phyloP scores from a whole-genome alignment of 1,140 invertebrate genomes.

The Solen grandis region DNA sequence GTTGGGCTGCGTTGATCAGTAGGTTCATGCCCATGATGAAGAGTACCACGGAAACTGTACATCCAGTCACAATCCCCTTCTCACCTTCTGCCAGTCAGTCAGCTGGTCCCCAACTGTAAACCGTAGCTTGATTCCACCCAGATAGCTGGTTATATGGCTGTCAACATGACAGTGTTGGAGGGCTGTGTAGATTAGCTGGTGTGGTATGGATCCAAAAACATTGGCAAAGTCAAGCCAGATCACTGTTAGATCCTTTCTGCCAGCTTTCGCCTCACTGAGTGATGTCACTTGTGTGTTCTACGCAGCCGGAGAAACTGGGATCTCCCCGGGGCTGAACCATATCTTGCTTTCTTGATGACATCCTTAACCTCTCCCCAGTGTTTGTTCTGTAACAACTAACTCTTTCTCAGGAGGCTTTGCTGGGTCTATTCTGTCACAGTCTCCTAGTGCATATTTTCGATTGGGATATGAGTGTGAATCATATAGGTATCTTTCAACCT shows the following conservation, averaged over 20 bases:
- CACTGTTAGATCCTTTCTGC: no score
- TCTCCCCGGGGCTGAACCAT: no score
- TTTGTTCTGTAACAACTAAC: constrained; percentile 16
- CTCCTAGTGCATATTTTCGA: constrained; percentile 15
- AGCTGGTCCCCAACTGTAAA: no score
- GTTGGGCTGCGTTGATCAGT: no score
- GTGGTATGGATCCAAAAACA: constrained; percentile 55
- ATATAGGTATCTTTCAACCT: constrained; percentile 13
- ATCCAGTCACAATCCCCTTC: no score
- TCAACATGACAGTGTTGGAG: constrained; percentile 48
- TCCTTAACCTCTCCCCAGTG: no score
- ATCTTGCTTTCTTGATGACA: constrained; percentile 43
- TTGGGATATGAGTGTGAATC: constrained; percentile 6
- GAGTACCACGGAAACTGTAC: no score
- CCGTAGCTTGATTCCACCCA: constrained; percentile 43
- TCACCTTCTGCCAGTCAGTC: no score
- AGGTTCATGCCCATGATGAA: no score
- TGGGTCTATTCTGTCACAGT: constrained; percentile 10
- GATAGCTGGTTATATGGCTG: constrained; percentile 36
- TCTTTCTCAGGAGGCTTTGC: no score
- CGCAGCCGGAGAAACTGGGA: constrained; percentile 28
- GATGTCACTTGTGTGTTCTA: no score
- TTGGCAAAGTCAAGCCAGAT: constrained; percentile 61
- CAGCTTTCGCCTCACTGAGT: constrained; percentile 37
- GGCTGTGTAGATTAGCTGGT: no score